phyloP scores from a whole-genome alignment of 2,888 invertebrate genomes.

The Callosobruchus maculatus region DNA sequence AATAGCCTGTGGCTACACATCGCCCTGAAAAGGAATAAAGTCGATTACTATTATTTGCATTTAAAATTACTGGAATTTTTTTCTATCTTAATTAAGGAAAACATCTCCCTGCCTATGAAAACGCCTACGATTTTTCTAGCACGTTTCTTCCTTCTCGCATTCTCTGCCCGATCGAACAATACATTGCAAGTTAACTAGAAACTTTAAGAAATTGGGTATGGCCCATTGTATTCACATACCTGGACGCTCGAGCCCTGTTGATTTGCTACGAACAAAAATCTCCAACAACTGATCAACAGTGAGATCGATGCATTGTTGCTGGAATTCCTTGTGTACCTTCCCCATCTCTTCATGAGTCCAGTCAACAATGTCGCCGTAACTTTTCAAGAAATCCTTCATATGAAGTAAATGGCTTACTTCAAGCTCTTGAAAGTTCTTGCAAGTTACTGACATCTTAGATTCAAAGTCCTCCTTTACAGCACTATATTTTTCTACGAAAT shows the following conservation, averaged over 20 bases:
- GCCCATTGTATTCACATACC: no score
- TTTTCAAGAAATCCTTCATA: constrained; percentile 92
- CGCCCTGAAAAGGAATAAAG: no score
- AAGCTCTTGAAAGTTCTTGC: constrained; percentile 91
- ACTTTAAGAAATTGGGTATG: no score
- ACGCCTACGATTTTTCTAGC: no score
- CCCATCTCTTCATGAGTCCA: constrained; percentile 89
- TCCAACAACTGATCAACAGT: constrained; percentile 90
- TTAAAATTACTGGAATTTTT: no score
- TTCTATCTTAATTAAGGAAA: no score
- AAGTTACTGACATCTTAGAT: constrained; percentile 89
- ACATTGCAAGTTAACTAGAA: no score
- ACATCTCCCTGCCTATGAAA: no score
- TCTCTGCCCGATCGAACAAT: no score
- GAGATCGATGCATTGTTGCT: constrained; percentile 85
- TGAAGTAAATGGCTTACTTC: constrained; percentile 89
- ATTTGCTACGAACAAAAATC: constrained; percentile 88
- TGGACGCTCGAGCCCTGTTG: constrained; percentile 90
- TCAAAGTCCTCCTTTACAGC: constrained; percentile 91
- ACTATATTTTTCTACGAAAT: constrained; percentile 88
- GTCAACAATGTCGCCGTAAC: constrained; percentile 82
- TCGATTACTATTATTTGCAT: no score
- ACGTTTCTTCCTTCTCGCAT: no score
- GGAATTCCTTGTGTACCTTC: constrained; percentile 90
- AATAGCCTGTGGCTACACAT: no score